A percentile compares a stretch with the other conserved stretches of the same genome.
Conservation (phyloP, 2,888 invertebrate species). For the Smittia sp. region DNA sequence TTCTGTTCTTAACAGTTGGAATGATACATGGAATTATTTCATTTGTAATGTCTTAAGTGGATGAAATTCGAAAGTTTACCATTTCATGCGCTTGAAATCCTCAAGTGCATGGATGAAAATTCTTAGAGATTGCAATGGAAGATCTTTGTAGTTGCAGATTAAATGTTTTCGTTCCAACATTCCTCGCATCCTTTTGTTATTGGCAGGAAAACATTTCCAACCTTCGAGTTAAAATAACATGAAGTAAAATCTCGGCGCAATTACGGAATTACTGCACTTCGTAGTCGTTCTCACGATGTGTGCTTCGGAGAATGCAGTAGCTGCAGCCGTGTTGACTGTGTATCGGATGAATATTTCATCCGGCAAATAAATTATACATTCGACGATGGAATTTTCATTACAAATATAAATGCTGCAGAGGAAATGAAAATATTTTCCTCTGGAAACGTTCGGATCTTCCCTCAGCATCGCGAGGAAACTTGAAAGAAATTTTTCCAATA, state of each 20-base stretch:
- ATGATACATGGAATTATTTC: too few relatives aligned
- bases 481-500: not conserved
- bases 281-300: not conserved
- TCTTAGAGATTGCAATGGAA: not conserved
- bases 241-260: not conserved
- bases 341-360: conserved; percentile 19
- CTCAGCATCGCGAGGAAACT: not conserved
- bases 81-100: too few relatives aligned
- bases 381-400: conserved; percentile 23
- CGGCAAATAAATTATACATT: not conserved
- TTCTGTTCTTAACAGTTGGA: too few relatives aligned
- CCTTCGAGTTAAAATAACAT: not conserved
- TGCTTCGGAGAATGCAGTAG: not conserved
- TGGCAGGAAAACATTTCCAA: not conserved
- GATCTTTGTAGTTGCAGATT: not conserved
- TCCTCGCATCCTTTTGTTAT: not conserved
- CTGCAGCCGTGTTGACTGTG: not conserved
- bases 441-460: not conserved
- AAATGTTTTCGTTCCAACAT: conserved; percentile 7
- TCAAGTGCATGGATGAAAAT: too few relatives aligned
- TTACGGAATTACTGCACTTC: not conserved
- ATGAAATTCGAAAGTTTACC: too few relatives aligned
- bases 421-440: not conserved
- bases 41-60: too few relatives aligned
- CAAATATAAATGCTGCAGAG: not conserved